Evolutionary conservation across 2,113 vertebrate genomes (phyloP).

Genomic region (Hiodon tergisus): DNA sequence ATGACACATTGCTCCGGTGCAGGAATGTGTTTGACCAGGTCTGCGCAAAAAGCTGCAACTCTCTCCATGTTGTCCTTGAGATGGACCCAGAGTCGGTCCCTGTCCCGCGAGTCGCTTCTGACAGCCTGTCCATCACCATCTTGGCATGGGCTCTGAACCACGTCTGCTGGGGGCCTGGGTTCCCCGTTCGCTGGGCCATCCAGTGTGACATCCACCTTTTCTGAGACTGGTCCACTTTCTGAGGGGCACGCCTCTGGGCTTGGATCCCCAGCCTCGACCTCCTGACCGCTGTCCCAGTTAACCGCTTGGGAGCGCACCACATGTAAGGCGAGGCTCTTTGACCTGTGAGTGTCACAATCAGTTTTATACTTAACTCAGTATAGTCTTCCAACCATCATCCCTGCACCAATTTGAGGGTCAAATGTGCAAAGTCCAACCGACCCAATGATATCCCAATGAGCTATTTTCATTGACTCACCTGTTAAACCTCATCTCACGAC

Average conservation of each 20-base stretch:
- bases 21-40: slow-evolving; percentile 75
- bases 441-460: too few relatives aligned
- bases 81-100: slow-evolving; percentile 77
- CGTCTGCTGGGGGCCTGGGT: slow-evolving; percentile 29
- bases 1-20: slow-evolving; percentile 81
- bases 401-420: too few relatives aligned
- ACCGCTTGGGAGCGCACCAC: slow-evolving; percentile 52
- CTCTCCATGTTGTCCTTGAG: slow-evolving; percentile 76
- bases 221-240: slow-evolving; percentile 50
- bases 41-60: slow-evolving; percentile 71
- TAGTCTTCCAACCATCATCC: too few relatives aligned
- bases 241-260: slow-evolving; percentile 55
- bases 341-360: slow-evolving; percentile 53
- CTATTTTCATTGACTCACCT: slow-evolving; percentile 56
- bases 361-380: background rate
- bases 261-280: slow-evolving; percentile 48
- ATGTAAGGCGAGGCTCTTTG: slow-evolving; percentile 81
- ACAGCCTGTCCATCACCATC: slow-evolving; percentile 34
- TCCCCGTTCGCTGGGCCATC: slow-evolving; percentile 24
- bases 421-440: too few relatives aligned
- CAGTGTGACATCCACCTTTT: slow-evolving; percentile 29
- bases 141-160: slow-evolving; percentile 19
- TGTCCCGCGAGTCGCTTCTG: slow-evolving; percentile 33
- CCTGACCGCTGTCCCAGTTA: slow-evolving; percentile 60
- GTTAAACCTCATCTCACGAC: slow-evolving; percentile 76